phyloP scores from a whole-genome alignment of 2,888 invertebrate species.

The Eueremaeus valkanovi region DNA sequence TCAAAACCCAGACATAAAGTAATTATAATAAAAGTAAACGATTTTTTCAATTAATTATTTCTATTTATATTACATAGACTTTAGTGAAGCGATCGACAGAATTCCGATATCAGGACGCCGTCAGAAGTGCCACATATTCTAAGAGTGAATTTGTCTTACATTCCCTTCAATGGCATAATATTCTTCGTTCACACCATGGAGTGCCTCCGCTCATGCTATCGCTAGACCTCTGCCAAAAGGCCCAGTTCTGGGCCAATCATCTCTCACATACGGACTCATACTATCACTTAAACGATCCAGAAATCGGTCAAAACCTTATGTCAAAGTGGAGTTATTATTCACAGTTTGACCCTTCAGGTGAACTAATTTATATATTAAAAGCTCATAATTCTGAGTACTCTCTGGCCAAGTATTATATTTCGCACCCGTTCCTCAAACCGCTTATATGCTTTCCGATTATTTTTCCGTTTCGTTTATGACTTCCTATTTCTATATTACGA shows the following conservation, averaged over 20 bases:
- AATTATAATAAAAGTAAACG: neutral
- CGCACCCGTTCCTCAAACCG: too few relatives aligned
- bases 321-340: constrained; percentile 23
- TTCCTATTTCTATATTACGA: too few relatives aligned
- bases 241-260: constrained; percentile 83
- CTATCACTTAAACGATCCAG: constrained; percentile 67
- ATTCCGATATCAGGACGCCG: neutral
- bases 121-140: constrained; percentile 9
- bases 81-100: neutral
- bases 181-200: constrained; percentile 70
- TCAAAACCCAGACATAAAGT: too few relatives aligned
- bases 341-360: constrained; percentile 10
- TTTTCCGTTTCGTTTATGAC: too few relatives aligned
- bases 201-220: constrained; percentile 70
- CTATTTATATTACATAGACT: too few relatives aligned
- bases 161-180: constrained; percentile 76
- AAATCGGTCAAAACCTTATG: constrained; percentile 69
- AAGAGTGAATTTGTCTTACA: constrained; percentile 64
- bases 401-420: too few relatives aligned
- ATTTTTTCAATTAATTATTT: neutral
- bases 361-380: neutral
- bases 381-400: too few relatives aligned
- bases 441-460: too few relatives aligned
- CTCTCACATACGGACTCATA: constrained; percentile 74
- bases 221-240: constrained; percentile 66